Base-by-base conservation (phyloP, 2,888 invertebrate species). In the Zaprionus lineosus region DNA sequence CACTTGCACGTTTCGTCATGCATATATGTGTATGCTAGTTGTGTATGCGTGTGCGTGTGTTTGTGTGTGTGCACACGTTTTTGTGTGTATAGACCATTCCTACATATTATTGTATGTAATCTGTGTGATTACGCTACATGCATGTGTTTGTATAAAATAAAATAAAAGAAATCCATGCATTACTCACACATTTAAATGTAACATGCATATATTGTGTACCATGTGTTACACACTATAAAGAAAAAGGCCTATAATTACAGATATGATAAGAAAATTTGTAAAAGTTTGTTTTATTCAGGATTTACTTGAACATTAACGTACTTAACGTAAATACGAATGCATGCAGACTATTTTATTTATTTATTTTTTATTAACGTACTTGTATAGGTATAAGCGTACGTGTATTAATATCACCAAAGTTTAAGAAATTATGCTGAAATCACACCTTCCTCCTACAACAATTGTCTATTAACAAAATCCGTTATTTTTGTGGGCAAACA, bases 161-260 rank as follows among this genome's bases (percentile, higher is more conserved):
- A 56, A 64, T 44, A 64, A 65, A 58, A 65, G 59, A 65, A 65
- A 59, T 65, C 59, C 50, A 50, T 53, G 41, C 34, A 37, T 63
- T 47, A 48, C 43, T 63, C 56, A 43, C 28, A 43, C 28, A 41
- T 21, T 31, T 26, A 37, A 15, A 31, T 50, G 21, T n/a, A 26
- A n/a, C 37, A 43, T 43, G 7, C 37, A 41, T 40, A 8, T 46
- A n/a, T 37, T 39, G 2, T 28, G 8, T 26, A 19, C n/a, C 40
- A 28, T 48, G 26, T 60, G 43, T 52, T n/a, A n/a, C n/a, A n/a
- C n/a, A n/a, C n/a, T n/a, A n/a, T n/a, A n/a, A n/a, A n/a, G n/a
- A n/a, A n/a, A n/a, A n/a, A n/a, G n/a, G n/a, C n/a, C n/a, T n/a
- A n/a, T n/a, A n/a, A n/a, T n/a, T n/a, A n/a, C n/a, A n/a, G n/a